These are phyloP conservation scores for Podargus strigoides DNA, from an alignment of 2,797 vertebrate genomes.

Conservation along the genomic window DNA sequence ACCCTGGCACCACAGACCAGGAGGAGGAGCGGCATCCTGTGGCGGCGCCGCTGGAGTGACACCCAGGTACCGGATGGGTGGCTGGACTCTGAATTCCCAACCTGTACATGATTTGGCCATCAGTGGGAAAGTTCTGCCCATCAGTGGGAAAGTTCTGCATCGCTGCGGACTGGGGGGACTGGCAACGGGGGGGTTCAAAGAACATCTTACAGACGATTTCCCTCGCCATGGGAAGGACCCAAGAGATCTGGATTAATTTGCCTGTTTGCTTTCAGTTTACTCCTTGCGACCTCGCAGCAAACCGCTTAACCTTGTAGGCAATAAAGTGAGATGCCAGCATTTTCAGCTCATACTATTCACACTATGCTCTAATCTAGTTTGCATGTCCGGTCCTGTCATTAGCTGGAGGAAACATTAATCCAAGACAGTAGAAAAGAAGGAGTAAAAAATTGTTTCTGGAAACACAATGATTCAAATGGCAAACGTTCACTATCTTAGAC, in stretches of 20 bases:
- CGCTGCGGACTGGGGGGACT: fast-evolving
- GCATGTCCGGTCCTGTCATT: slow-evolving; percentile 46
- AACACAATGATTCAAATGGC: slow-evolving; percentile 11
- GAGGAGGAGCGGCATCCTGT: neutral
- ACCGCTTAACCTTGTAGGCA: neutral
- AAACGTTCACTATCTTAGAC: slow-evolving; percentile 38
- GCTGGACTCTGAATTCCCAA: neutral
- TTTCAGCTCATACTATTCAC: slow-evolving; percentile 7
- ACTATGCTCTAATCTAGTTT: slow-evolving; percentile 6
- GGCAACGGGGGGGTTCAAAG: neutral
- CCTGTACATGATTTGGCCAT: fast-evolving
- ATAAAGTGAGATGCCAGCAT: neutral
- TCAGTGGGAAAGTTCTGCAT: neutral
- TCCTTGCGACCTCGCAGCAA: neutral
- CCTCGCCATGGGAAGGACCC: neutral
- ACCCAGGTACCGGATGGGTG: neutral
- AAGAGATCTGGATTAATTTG: neutral
- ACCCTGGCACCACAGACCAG: neutral
- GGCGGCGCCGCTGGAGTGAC: fast-evolving
- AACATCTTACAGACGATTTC: neutral
- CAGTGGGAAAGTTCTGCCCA: neutral
- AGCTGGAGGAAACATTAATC: slow-evolving; percentile 39
- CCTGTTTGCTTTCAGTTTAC: neutral
- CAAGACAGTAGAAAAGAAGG: slow-evolving; percentile 29
- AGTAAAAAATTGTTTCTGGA: slow-evolving; percentile 50